These are phyloP conservation scores for Fragum whitleyi DNA, from an alignment of 2,888 invertebrate genomes.

Conservation along the genomic window DNA sequence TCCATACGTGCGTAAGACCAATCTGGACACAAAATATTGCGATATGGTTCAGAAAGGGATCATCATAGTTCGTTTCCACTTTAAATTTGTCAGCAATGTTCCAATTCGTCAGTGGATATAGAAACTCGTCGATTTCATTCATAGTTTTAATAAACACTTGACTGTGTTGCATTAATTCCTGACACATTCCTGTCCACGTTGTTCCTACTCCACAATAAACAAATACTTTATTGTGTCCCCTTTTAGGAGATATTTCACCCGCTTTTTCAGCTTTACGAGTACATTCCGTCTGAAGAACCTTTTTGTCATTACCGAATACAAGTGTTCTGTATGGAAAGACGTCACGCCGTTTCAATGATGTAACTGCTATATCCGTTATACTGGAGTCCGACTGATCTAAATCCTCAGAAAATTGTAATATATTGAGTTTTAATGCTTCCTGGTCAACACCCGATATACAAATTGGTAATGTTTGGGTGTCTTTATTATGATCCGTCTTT, in stretches of 20 bases:
- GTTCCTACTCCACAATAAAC: slow-evolving; percentile 80
- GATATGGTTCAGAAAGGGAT: slow-evolving; percentile 69
- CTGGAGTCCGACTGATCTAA: background rate
- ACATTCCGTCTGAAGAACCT: slow-evolving; percentile 4
- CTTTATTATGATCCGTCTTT: background rate
- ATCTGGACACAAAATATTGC: slow-evolving; percentile 73
- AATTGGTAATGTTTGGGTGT: background rate
- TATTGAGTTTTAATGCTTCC: background rate
- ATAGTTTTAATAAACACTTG: slow-evolving; percentile 64
- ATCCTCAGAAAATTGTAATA: background rate
- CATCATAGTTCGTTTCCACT: slow-evolving; percentile 39
- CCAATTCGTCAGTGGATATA: slow-evolving; percentile 53
- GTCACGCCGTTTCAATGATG: slow-evolving; percentile 26
- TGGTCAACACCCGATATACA: slow-evolving; percentile 26
- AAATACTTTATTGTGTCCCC: slow-evolving; percentile 43
- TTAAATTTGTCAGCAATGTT: slow-evolving; percentile 32
- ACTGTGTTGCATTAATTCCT: slow-evolving; percentile 61
- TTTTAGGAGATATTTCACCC: background rate
- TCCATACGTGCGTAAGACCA: slow-evolving; percentile 63
- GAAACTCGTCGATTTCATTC: slow-evolving; percentile 57
- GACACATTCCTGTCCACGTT: slow-evolving; percentile 76
- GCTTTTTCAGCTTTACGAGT: background rate
- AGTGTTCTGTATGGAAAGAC: background rate
- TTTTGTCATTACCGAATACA: slow-evolving; percentile 2
- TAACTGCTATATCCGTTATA: slow-evolving; percentile 32